Evolutionary conservation across 2,797 vertebrate species (phyloP).

Genomic region (Dipus sagitta): DNA sequence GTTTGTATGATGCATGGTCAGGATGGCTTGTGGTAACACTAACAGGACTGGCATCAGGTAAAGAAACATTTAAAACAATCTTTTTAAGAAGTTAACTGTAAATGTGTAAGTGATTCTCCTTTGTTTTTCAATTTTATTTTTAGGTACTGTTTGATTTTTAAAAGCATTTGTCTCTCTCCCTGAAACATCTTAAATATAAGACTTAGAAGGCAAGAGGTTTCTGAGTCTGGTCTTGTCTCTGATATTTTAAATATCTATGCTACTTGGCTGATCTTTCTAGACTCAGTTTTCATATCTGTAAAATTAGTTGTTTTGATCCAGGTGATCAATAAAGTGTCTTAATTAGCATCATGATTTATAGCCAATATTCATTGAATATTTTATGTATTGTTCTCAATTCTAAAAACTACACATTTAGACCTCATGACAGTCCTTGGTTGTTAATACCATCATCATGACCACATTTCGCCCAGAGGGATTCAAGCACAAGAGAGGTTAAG

Average conservation of each 20-base stretch:
- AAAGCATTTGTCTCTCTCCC: slow-evolving; percentile 25
- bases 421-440: neutral
- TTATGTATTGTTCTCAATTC: neutral
- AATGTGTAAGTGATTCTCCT: neutral
- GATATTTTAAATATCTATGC: neutral
- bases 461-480: neutral
- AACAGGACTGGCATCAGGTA: slow-evolving; percentile 98
- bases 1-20: slow-evolving; percentile 98
- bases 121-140: neutral
- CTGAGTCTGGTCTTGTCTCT: neutral
- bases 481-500: neutral
- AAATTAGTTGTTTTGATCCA: too few species aligned
- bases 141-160: neutral
- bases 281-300: slow-evolving; percentile 4
- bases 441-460: neutral
- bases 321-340: slow-evolving; percentile 1
- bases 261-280: neutral
- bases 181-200: slow-evolving; percentile 28
- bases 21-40: slow-evolving; percentile 99
- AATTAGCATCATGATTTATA: slow-evolving; percentile 24
- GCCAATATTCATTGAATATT: neutral
- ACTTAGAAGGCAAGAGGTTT: neutral
- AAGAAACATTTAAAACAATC: neutral
- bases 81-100: neutral
- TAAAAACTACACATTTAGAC: neutral